Percentiles rank a stretch among this genome's conserved stretches.
These are phyloP conservation scores for Fissipunctia ypsillon DNA, from an alignment of 2,888 invertebrate genomes.

Conservation along the genomic window DNA sequence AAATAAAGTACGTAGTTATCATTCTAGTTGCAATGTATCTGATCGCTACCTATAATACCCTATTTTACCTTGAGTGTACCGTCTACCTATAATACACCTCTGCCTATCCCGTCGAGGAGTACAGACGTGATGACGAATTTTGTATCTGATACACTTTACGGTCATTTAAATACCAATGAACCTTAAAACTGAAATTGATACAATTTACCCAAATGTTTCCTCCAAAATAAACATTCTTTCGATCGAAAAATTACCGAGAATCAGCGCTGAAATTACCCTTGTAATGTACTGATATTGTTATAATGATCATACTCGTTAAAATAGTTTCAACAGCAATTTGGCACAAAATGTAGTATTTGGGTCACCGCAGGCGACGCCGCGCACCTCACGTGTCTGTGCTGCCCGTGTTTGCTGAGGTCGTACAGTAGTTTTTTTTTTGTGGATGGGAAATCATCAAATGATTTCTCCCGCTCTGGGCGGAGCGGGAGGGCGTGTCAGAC, in stretches of 20 bases:
- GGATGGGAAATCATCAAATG: too few species aligned
- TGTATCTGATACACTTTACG: background rate
- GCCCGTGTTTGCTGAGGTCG: slow-evolving; percentile 18
- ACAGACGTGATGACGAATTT: too few species aligned
- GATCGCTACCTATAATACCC: background rate
- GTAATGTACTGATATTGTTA: slow-evolving; percentile 62
- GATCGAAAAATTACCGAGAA: slow-evolving; percentile 55
- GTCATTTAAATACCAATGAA: slow-evolving; percentile 1
- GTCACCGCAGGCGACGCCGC: slow-evolving; percentile 49
- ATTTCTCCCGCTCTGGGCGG: too few species aligned
- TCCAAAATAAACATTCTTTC: slow-evolving; percentile 32
- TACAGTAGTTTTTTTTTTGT: too few species aligned
- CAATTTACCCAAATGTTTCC: slow-evolving; percentile 26
- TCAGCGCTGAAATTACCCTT: slow-evolving; percentile 48
- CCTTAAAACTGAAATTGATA: slow-evolving; percentile 24
- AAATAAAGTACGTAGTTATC: background rate
- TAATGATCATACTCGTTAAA: slow-evolving; percentile 68
- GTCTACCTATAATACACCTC: background rate
- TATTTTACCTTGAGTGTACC: too few species aligned
- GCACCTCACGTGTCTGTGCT: slow-evolving; percentile 21
- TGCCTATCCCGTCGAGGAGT: background rate
- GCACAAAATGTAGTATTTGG: slow-evolving; percentile 61
- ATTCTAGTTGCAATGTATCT: background rate
- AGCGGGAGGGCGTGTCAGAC: too few species aligned
- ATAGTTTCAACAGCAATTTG: slow-evolving; percentile 63